phyloP scores from a whole-genome alignment of 2,113 vertebrate genomes.

The Cyanistes caeruleus region DNA sequence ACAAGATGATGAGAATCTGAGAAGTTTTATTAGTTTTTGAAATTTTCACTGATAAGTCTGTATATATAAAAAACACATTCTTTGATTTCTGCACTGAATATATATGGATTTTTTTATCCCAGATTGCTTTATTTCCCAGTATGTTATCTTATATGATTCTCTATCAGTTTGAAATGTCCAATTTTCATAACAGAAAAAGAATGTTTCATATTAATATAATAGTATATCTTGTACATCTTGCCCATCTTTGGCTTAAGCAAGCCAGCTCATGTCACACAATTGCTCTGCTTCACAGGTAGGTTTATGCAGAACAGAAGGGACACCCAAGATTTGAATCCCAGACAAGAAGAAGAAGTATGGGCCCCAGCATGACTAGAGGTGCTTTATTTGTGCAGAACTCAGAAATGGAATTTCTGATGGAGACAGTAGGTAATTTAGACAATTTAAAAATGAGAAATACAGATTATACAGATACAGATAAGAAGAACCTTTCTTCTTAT shows the following conservation, averaged over 20 bases:
- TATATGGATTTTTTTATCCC: neutral
- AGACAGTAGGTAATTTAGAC: neutral
- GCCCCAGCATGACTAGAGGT: fast-evolving
- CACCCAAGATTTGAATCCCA: neutral
- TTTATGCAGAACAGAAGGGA: neutral
- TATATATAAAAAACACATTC: neutral
- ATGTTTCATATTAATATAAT: neutral
- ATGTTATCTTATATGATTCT: neutral
- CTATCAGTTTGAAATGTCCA: neutral
- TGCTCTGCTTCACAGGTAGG: neutral
- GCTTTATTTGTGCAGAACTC: neutral
- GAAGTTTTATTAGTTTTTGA: slow-evolving; percentile 10
- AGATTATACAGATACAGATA: too few relatives aligned
- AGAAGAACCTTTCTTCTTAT: neutral
- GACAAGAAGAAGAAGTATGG: neutral
- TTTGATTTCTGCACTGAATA: neutral
- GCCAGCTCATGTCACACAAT: neutral
- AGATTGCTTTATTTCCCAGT: neutral
- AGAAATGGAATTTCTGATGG: neutral
- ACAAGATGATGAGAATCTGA: neutral
- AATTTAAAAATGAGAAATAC: neutral
- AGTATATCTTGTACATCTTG: neutral
- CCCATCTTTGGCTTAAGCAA: neutral
- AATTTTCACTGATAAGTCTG: neutral
- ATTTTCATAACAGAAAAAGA: neutral